Evolutionary conservation across 2,888 invertebrate species (phyloP).

Genomic region (Drosophila ustulata): DNA sequence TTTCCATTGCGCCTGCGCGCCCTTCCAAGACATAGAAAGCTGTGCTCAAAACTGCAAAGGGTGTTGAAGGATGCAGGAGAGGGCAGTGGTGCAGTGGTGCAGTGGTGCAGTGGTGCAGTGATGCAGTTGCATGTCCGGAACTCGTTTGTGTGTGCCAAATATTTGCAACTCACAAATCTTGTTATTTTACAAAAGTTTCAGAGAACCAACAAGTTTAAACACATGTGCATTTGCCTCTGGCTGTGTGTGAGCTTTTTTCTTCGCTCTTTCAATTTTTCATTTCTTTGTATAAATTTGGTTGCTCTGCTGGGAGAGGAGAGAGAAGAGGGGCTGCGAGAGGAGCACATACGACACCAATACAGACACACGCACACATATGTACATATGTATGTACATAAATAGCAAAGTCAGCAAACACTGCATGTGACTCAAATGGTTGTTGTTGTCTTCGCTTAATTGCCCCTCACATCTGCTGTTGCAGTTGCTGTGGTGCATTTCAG

Average conservation of each 20-base stretch:
- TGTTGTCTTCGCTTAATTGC: conserved; percentile 35
- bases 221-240: not conserved
- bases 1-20: conserved; percentile 21
- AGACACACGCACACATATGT: not conserved
- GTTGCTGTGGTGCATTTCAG: conserved; percentile 59
- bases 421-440: conserved; percentile 51
- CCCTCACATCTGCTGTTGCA: conserved; percentile 53
- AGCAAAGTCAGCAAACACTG: conserved; percentile 8
- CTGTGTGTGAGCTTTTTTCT: conserved; percentile 14
- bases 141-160: conserved; percentile 78
- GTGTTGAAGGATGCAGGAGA: not conserved
- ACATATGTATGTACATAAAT: not conserved
- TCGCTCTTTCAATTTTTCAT: conserved; percentile 53
- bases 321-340: not conserved
- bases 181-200: conserved; percentile 52
- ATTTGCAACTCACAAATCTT: conserved; percentile 78
- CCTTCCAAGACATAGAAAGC: conserved; percentile 52
- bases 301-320: not conserved
- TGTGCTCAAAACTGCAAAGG: conserved; percentile 33
- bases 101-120: conserved; percentile 23
- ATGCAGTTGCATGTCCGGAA: conserved; percentile 65
- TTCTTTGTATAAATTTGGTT: conserved; percentile 58
- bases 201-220: conserved; percentile 50
- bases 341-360: not conserved
- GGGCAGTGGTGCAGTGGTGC: conserved; percentile 9